Percentiles rank a stretch among this genome's conserved stretches.
Evolutionary conservation across 2,888 invertebrate genomes (phyloP).

Genomic region (Chalcis sispes): DNA sequence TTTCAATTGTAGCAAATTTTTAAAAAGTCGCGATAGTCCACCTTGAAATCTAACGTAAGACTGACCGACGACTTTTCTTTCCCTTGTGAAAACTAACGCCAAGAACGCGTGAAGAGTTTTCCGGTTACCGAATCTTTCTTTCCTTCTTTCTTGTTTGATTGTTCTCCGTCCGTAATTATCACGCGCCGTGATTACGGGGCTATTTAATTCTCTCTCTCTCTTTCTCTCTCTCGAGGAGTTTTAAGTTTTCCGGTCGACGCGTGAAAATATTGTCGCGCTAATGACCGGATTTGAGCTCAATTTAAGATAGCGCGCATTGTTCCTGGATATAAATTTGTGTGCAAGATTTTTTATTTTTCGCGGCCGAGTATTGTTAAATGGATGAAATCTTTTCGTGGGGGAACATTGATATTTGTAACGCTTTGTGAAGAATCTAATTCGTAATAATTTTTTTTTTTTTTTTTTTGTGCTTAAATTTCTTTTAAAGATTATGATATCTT

Average conservation of each 20-base stretch:
- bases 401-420: too few species aligned
- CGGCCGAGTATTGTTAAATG: background rate
- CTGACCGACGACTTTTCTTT: constrained; percentile 13
- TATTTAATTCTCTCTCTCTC: too few species aligned
- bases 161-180: constrained; percentile 22
- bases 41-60: background rate
- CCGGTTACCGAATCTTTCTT: constrained; percentile 1
- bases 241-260: too few species aligned
- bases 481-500: too few species aligned
- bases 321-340: background rate
- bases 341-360: too few species aligned
- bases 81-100: background rate
- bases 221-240: too few species aligned
- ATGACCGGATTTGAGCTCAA: constrained; percentile 48
- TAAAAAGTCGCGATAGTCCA: constrained; percentile 21
- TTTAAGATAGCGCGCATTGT: constrained; percentile 30
- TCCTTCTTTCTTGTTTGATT: too few species aligned
- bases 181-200: constrained; percentile 9
- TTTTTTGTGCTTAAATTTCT: too few species aligned
- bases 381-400: too few species aligned
- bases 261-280: constrained; percentile 14
- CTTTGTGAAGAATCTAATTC: too few species aligned
- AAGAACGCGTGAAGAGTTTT: constrained; percentile 25
- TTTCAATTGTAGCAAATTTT: too few species aligned
- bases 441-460: too few species aligned